These are phyloP conservation scores for Cynopterus brachyotis DNA, from an alignment of 2,113 vertebrate species.

Conservation along the genomic window DNA sequence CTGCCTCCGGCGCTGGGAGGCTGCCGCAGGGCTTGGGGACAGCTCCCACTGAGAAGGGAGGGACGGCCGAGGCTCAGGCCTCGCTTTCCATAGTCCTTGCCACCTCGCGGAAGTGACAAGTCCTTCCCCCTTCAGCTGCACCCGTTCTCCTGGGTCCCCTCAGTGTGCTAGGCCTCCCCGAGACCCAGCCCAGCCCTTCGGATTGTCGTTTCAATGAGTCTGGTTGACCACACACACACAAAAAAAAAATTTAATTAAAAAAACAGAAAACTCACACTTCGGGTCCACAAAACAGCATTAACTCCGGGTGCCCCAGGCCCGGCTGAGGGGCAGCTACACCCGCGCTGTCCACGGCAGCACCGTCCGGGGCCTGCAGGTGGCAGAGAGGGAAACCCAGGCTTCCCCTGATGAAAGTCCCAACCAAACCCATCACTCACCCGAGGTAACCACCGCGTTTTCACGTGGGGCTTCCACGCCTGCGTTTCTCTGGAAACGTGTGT, in stretches of 20 bases:
- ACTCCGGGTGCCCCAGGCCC: neutral
- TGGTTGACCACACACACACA: neutral
- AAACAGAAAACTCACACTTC: neutral
- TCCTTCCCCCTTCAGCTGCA: neutral
- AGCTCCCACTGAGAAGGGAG: accelerated
- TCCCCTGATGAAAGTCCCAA: neutral
- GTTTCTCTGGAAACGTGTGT: neutral
- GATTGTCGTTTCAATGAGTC: neutral
- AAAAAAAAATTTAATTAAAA: neutral
- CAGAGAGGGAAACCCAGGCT: accelerated
- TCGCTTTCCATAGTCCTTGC: neutral
- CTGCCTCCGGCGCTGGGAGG: neutral
- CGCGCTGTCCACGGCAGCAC: neutral
- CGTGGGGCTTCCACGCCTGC: neutral
- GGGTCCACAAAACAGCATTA: neutral
- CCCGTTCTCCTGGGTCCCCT: neutral
- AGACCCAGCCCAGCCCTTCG: neutral
- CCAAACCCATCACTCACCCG: neutral
- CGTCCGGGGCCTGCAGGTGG: neutral
- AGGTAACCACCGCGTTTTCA: neutral
- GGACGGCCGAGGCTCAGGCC: neutral
- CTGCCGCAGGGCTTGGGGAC: neutral
- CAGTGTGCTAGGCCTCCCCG: neutral
- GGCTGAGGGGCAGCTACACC: accelerated
- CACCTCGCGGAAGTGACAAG: no score